Evolutionary conservation across 2,888 invertebrate species (phyloP).

Genomic region (Leucoma salicis): DNA sequence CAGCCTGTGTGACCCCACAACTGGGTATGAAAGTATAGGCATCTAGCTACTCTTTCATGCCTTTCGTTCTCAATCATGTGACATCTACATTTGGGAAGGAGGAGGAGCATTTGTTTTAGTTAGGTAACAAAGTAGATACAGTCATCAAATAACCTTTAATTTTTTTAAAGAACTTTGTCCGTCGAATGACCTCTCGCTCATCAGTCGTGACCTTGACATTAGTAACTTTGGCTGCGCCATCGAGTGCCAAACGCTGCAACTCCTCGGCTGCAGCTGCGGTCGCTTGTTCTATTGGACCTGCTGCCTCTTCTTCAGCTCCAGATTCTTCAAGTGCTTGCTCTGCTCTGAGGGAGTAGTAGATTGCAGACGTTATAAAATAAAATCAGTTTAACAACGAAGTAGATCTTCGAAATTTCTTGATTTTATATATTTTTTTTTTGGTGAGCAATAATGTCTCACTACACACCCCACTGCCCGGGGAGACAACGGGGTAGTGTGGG

Average conservation of each 20-base stretch:
- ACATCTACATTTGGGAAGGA: too few species aligned
- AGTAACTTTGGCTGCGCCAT: slow-evolving; percentile 88
- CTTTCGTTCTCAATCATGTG: too few species aligned
- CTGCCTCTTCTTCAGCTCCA: slow-evolving; percentile 68
- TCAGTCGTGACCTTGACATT: slow-evolving; percentile 90
- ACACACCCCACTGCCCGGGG: too few species aligned
- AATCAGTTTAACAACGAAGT: too few species aligned
- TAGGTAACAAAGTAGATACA: not conserved
- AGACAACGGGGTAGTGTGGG: too few species aligned
- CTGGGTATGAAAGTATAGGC: too few species aligned
- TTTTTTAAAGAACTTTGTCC: slow-evolving; percentile 60
- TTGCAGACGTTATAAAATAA: not conserved
- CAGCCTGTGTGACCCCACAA: too few species aligned
- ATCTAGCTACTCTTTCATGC: too few species aligned
- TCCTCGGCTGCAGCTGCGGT: slow-evolving; percentile 84
- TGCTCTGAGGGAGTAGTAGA: slow-evolving; percentile 55
- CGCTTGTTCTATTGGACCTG: slow-evolving; percentile 84
- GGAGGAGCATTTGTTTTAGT: too few species aligned
- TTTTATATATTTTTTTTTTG: not conserved
- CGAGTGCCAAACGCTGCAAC: slow-evolving; percentile 84
- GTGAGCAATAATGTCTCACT: too few species aligned
- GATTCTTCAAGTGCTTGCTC: slow-evolving; percentile 64
- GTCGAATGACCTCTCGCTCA: slow-evolving; percentile 84
- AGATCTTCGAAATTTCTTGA: too few species aligned
- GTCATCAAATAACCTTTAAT: slow-evolving; percentile 55